Percentiles rank a stretch among this genome's conserved stretches.
These are phyloP conservation scores for Oxycera nigricornis DNA, from an alignment of 2,888 invertebrate genomes.

Conservation along the genomic window DNA sequence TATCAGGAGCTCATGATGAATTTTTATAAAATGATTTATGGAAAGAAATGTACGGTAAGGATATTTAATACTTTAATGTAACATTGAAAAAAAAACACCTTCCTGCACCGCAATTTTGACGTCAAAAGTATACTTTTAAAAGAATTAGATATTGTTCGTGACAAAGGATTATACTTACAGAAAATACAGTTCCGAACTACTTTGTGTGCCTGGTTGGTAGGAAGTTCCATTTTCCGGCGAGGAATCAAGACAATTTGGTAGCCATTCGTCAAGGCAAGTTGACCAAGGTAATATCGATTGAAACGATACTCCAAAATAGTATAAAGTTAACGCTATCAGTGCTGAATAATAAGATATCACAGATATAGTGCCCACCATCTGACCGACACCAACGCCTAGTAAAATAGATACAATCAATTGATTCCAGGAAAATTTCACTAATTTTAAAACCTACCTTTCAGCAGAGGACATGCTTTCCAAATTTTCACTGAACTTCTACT, in stretches of 20 bases:
- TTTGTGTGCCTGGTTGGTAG: conserved; percentile 53
- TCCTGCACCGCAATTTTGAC: no score
- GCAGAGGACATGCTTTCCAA: conserved; percentile 53
- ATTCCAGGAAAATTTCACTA: no score
- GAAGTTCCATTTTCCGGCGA: conserved; percentile 11
- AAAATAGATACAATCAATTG: no score
- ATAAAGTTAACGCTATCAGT: conserved; percentile 75
- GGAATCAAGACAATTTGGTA: conserved; percentile 54
- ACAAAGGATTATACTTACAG: no score
- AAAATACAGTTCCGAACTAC: conserved; percentile 70
- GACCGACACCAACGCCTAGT: conserved; percentile 74
- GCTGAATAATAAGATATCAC: conserved; percentile 80
- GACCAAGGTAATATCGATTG: conserved; percentile 76
- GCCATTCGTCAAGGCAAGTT: conserved; percentile 64
- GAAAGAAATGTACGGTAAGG: no score
- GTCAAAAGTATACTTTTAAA: no score
- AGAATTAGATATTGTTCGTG: no score
- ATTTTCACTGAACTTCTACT: conserved; percentile 80
- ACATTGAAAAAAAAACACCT: no score
- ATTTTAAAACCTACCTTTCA: no score
- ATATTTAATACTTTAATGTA: no score
- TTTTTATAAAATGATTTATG: no score
- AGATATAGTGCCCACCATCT: conserved; percentile 68
- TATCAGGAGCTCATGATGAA: no score
- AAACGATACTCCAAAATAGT: conserved; percentile 77